phyloP scores from a whole-genome alignment of 2,797 vertebrate species.

The Poeciliopsis infans region DNA sequence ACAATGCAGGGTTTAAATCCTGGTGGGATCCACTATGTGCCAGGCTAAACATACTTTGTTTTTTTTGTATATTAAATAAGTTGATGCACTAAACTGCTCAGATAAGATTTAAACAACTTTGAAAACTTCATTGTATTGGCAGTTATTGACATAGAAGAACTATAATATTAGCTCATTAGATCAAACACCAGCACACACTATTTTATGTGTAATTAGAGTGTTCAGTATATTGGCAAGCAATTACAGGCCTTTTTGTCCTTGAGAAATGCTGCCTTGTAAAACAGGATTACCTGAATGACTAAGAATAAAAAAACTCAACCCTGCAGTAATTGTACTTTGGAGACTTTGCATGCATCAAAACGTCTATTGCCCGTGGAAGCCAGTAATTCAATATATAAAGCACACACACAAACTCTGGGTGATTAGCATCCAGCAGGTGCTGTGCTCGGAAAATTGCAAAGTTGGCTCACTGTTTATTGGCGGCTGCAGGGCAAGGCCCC shows the following conservation, averaged over 20 bases:
- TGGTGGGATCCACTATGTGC: no score
- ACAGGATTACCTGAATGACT: slow-evolving; percentile 12
- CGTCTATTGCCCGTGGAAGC: slow-evolving; percentile 24
- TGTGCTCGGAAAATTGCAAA: slow-evolving; percentile 49
- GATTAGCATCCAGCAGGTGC: slow-evolving; percentile 47
- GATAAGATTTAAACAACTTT: slow-evolving; percentile 1
- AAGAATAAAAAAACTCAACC: not conserved
- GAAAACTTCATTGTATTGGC: slow-evolving; percentile 12
- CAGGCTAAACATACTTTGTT: no score
- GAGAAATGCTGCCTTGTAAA: slow-evolving; percentile 2
- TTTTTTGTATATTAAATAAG: no score
- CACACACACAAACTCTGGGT: slow-evolving; percentile 27
- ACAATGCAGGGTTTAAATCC: not conserved
- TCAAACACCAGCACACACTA: slow-evolving; percentile 1
- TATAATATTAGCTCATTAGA: slow-evolving; percentile 18
- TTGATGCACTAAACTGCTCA: not conserved
- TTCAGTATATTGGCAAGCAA: slow-evolving; percentile 7
- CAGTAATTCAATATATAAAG: slow-evolving; percentile 30
- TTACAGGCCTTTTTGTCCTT: slow-evolving; percentile 11
- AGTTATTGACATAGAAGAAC: slow-evolving; percentile 12
- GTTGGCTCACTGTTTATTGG: slow-evolving; percentile 37
- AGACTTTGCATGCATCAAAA: slow-evolving; percentile 15
- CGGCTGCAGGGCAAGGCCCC: slow-evolving; percentile 52
- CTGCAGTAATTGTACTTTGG: slow-evolving; percentile 12
- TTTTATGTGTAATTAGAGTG: not conserved